phyloP scores from a whole-genome alignment of 1,140 invertebrate genomes.

The Spodoptera frugiperda region DNA sequence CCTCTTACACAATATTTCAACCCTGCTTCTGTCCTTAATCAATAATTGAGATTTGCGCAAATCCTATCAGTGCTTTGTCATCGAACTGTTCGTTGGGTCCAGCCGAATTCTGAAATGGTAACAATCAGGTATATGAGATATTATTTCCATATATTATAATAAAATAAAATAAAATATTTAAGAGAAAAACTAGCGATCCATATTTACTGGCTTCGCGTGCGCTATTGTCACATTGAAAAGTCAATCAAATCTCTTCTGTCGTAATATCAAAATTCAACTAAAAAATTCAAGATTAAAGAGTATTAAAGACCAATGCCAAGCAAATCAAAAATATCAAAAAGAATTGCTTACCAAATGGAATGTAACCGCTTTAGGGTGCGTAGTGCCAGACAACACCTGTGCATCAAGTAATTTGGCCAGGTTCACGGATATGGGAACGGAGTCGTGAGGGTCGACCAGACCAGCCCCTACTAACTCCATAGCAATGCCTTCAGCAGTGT shows the following conservation, averaged over 20 bases:
- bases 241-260: too few relatives aligned
- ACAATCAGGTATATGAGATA: constrained; percentile 10
- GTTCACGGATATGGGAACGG: constrained; percentile 96
- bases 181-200: too few relatives aligned
- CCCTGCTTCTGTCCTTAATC: constrained; percentile 86
- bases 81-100: constrained; percentile 95
- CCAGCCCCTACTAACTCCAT: constrained; percentile 97
- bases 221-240: too few relatives aligned
- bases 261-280: too few relatives aligned
- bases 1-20: not conserved
- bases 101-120: constrained; percentile 89
- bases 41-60: constrained; percentile 97
- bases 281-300: too few relatives aligned
- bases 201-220: too few relatives aligned
- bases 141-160: too few relatives aligned
- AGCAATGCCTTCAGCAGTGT: constrained; percentile 97
- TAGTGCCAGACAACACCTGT: constrained; percentile 73
- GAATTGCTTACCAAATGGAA: constrained; percentile 93
- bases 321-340: not conserved
- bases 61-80: constrained; percentile 97
- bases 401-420: constrained; percentile 96
- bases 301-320: too few relatives aligned
- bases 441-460: constrained; percentile 96
- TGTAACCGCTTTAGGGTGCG: constrained; percentile 90
- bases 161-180: too few relatives aligned